Conservation (phyloP, 2,888 invertebrate genomes). For the Camptogramma bilineatum region DNA sequence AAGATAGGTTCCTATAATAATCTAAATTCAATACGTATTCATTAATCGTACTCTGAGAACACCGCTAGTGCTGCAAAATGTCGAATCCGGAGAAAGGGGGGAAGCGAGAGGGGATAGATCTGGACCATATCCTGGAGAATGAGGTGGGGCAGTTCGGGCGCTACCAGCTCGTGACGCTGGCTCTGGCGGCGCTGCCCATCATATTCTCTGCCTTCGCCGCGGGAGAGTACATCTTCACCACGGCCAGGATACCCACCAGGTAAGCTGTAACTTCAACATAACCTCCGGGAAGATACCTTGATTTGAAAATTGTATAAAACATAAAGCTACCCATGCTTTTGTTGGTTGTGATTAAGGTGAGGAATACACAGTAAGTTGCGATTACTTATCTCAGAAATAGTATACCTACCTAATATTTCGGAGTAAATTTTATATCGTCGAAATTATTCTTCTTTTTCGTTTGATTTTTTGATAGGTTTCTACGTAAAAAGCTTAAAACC, state of each 20-base stretch:
- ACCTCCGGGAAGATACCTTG: too few relatives aligned
- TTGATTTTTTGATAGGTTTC: too few relatives aligned
- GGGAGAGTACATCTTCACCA: slow-evolving; percentile 78
- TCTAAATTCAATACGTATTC: slow-evolving; percentile 21
- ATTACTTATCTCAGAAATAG: too few relatives aligned
- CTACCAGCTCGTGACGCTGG: slow-evolving; percentile 70
- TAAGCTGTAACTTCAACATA: slow-evolving; percentile 34
- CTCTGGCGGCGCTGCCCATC: slow-evolving; percentile 70
- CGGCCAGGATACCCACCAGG: slow-evolving; percentile 75
- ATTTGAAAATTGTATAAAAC: too few relatives aligned
- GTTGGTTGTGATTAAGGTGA: too few relatives aligned
- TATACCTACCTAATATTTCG: too few relatives aligned
- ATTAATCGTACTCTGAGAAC: slow-evolving; percentile 16
- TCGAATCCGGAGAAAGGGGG: slow-evolving; percentile 55
- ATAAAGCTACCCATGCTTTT: too few relatives aligned
- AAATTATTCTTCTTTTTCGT: too few relatives aligned
- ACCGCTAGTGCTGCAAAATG: slow-evolving; percentile 45
- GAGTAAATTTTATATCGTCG: too few relatives aligned
- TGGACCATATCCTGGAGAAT: slow-evolving; percentile 69
- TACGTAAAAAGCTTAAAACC: too few relatives aligned
- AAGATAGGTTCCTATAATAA: slow-evolving; percentile 11
- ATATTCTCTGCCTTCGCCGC: slow-evolving; percentile 77
- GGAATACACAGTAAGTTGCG: too few relatives aligned
- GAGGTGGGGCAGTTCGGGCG: slow-evolving; percentile 76
- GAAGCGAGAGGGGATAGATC: slow-evolving; percentile 54